These are phyloP conservation scores for Heliopora coerulea DNA, from an alignment of 92 coral and sea anemone species.

Conservation along the genomic window DNA sequence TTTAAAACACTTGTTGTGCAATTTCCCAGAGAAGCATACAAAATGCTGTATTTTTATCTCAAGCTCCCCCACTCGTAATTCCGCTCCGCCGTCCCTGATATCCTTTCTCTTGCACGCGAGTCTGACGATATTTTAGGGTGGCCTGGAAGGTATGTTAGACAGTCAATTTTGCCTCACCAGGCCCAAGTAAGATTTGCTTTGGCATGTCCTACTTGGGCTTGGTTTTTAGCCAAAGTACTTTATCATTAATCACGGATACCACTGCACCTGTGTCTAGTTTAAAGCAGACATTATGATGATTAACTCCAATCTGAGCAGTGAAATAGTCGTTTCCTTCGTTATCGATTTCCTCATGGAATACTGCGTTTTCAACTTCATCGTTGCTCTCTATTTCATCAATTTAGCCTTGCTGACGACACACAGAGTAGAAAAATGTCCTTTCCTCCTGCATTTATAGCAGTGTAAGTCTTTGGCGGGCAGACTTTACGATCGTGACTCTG, in stretches of 20 bases:
- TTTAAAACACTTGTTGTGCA: too few relatives aligned
- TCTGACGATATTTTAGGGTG: not conserved
- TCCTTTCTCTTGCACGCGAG: too few relatives aligned
- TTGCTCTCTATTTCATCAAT: not conserved
- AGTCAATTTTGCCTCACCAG: too few relatives aligned
- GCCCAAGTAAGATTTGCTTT: not conserved
- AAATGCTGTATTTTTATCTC: too few relatives aligned
- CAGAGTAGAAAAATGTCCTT: conserved; percentile 23
- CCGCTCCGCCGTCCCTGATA: too few relatives aligned
- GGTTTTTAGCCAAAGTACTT: conserved; percentile 34
- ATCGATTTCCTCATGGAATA: conserved; percentile 6
- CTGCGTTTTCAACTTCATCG: conserved; percentile 1
- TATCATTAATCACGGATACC: conserved; percentile 35
- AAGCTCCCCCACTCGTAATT: too few relatives aligned
- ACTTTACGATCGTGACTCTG: conserved; percentile 4
- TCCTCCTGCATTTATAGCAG: conserved; percentile 20
- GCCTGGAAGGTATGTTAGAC: conserved; percentile 21
- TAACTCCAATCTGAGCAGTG: conserved; percentile 16
- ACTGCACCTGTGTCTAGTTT: conserved; percentile 44
- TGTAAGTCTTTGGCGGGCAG: conserved; percentile 21
- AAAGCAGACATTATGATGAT: conserved; percentile 19
- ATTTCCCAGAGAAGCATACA: too few relatives aligned
- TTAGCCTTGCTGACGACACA: not conserved
- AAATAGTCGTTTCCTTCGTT: not conserved
- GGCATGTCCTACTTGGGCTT: too few relatives aligned